Conservation (phyloP, 2,113 vertebrate genomes). For the Nesogale talazaci region DNA sequence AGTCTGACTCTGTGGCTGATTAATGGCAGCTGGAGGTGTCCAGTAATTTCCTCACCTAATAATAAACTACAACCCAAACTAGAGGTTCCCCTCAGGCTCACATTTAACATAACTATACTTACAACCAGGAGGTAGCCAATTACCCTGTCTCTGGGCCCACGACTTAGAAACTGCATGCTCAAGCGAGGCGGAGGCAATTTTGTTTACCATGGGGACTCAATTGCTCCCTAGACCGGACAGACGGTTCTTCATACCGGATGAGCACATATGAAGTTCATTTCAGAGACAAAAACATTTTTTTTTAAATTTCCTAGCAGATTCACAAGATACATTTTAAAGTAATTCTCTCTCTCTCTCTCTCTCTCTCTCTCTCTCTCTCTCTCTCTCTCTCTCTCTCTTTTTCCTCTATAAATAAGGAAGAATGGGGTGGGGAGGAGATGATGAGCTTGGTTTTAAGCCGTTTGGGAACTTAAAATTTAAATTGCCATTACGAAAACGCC, state of each 20-base stretch:
- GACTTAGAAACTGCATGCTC: not conserved
- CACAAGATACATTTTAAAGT: not conserved
- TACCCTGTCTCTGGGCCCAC: not conserved
- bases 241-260: not conserved
- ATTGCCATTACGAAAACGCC: not conserved
- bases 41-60: constrained; percentile 92
- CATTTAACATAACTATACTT: constrained; percentile 67
- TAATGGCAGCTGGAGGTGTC: constrained; percentile 96
- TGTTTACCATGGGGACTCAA: not conserved
- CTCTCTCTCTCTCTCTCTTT: not conserved
- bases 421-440: too few relatives aligned
- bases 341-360: not conserved
- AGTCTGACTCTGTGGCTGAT: constrained; percentile 92
- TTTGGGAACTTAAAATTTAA: not conserved
- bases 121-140: constrained; percentile 27
- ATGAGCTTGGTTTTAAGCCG: not conserved
- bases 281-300: not conserved
- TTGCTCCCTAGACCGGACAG: not conserved
- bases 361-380: not conserved
- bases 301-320: not conserved
- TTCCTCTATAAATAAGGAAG: too few relatives aligned
- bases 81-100: constrained; percentile 82
- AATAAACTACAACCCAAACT: constrained; percentile 87
- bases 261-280: not conserved
- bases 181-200: not conserved